These are phyloP conservation scores for Tribolium castaneum DNA, from an alignment of 1,140 invertebrate species.

Conservation along the genomic window DNA sequence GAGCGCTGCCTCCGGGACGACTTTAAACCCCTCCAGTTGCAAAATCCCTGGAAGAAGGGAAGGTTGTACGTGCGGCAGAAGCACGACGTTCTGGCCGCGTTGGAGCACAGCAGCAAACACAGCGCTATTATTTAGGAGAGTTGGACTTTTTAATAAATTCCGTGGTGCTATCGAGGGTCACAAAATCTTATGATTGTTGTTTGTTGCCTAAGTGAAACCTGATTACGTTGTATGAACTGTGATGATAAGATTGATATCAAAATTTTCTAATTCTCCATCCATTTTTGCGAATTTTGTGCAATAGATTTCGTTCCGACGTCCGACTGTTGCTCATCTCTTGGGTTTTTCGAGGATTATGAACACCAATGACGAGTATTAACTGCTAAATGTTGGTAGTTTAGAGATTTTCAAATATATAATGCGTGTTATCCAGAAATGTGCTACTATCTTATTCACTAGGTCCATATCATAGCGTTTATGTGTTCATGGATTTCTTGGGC, in stretches of 20 bases:
- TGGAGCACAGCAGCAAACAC: constrained; percentile 85
- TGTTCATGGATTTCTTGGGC: constrained; percentile 16
- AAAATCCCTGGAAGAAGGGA: constrained; percentile 96
- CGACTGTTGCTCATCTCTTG: constrained; percentile 17
- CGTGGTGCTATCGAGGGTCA: neutral
- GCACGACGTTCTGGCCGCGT: constrained; percentile 86
- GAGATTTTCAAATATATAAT: constrained; percentile 26
- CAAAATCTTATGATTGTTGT: neutral
- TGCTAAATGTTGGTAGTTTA: constrained; percentile 28
- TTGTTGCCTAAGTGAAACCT: too few species aligned
- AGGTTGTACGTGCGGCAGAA: constrained; percentile 90
- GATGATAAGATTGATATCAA: constrained; percentile 34
- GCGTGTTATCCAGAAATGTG: constrained; percentile 24
- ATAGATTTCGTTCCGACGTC: constrained; percentile 5
- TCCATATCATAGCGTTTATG: constrained; percentile 33
- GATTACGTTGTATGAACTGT: constrained; percentile 1
- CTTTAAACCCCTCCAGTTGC: constrained; percentile 90
- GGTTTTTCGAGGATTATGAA: constrained; percentile 14
- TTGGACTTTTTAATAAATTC: constrained; percentile 7
- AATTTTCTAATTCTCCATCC: constrained; percentile 12
- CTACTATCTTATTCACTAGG: constrained; percentile 12
- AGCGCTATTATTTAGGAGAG: constrained; percentile 69
- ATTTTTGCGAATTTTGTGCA: constrained; percentile 25
- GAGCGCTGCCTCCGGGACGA: constrained; percentile 93
- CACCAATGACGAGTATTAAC: constrained; percentile 35